Conservation (phyloP, 2,113 vertebrate species). For the Otis tarda region DNA sequence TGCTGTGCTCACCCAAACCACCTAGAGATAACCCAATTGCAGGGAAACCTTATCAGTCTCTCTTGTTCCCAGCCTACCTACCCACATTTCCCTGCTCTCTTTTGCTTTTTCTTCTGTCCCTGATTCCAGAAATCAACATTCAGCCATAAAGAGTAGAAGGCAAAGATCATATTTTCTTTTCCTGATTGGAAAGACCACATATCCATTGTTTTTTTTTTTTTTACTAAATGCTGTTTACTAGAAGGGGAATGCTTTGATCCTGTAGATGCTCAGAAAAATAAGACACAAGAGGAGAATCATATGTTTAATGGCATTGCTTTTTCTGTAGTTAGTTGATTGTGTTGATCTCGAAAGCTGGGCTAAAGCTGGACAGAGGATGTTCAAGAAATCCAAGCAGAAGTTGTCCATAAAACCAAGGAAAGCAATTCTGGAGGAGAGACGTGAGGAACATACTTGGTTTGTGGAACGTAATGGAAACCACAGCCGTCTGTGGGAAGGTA, state of each 20-base stretch:
- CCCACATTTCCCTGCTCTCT: background rate
- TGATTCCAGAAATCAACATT: background rate
- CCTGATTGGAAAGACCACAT: fast-evolving
- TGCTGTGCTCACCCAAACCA: background rate
- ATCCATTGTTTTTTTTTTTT: background rate
- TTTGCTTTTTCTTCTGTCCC: background rate
- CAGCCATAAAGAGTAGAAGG: background rate
- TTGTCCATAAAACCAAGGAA: background rate
- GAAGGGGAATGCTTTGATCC: background rate
- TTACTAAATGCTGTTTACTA: background rate
- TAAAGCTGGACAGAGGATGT: background rate
- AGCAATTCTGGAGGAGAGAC: background rate
- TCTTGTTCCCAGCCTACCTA: background rate
- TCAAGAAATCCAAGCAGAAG: background rate
- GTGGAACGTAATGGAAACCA: background rate
- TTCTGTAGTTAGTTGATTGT: background rate
- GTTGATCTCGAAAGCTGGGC: background rate
- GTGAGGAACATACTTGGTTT: background rate
- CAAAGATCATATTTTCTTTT: background rate
- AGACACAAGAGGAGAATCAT: background rate
- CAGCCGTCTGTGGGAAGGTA: background rate
- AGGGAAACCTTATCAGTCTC: background rate
- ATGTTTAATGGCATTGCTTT: background rate
- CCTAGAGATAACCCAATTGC: background rate
- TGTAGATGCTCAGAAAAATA: background rate